Percentiles rank a stretch among this genome's conserved stretches.
Conservation (phyloP, 1,140 invertebrate species). For the Augochlora pura region DNA sequence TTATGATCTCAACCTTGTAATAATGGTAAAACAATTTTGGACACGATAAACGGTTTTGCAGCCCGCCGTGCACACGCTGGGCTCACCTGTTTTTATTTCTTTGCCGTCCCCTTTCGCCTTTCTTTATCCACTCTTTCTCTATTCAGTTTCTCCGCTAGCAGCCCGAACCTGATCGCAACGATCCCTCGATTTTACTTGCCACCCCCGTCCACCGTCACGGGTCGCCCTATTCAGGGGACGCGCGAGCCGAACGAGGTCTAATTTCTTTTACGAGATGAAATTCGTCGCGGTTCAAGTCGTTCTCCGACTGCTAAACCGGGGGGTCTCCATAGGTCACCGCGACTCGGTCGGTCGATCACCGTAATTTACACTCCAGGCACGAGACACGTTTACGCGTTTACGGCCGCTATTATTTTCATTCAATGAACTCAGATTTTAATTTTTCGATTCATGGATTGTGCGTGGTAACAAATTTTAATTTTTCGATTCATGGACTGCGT, state of each 20-base stretch:
- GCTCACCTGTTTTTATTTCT: too few species aligned
- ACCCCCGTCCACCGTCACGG: background rate
- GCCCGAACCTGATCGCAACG: background rate
- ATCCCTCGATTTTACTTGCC: constrained; percentile 24
- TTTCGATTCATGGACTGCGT: too few species aligned
- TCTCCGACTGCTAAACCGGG: background rate
- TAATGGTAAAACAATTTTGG: too few species aligned
- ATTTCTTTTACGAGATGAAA: constrained; percentile 70
- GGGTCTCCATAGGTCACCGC: too few species aligned
- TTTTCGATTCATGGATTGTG: too few species aligned
- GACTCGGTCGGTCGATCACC: background rate
- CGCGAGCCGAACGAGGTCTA: constrained; percentile 50
- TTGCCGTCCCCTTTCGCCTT: constrained; percentile 27
- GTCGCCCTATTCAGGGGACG: constrained; percentile 17
- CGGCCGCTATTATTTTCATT: background rate
- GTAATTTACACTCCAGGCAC: background rate
- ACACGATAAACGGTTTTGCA: too few species aligned
- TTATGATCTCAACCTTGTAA: too few species aligned
- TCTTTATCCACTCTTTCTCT: background rate
- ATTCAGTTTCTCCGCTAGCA: background rate
- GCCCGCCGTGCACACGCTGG: too few species aligned
- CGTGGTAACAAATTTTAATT: too few species aligned
- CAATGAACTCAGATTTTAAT: too few species aligned
- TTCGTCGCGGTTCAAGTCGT: constrained; percentile 56
- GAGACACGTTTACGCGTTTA: constrained; percentile 18